Base-by-base conservation (phyloP, 2,888 invertebrate species). In the Hofmannophila pseudospretella region DNA sequence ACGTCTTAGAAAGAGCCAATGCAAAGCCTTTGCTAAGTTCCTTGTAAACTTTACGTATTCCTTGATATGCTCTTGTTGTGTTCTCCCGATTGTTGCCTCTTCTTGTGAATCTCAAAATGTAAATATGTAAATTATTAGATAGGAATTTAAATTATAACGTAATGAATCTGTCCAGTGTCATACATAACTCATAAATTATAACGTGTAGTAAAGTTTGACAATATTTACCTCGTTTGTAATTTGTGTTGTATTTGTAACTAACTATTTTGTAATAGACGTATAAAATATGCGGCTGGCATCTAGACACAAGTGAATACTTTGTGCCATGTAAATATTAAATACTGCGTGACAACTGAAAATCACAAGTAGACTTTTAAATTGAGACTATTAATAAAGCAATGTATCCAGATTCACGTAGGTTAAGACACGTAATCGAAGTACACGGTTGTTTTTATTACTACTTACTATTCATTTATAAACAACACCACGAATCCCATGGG, bases 261-360 rank as follows among this genome's bases (percentile, higher is more conserved):
- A 32, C 23, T 34, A 25, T 32, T 37, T 31, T 36, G 33, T 38
- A 36, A 38, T 38, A 42, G 39, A 33, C 45, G 37, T 41, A 27
- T 47, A 41, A 8, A 7, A 11, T 19, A 33, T 37, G 32, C 34
- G 28, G 26, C 13, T 37, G n/a, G 34, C 36, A 34, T 35, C 61
- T 66, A 77, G 75, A 71, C 74, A 78, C 70, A 80, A 79, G 75
- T 78, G 72, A 78, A 76, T 74, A 62, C 71, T 78, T 78, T 70
- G 82, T 84, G 82, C 81, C 82, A 81, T 82, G 62, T 70, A 58
- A 54, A 47, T 44, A 51, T 43, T 41, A 51, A 30, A 39, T 16
- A 16, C 16, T 16, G 16, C 8, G 11, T 30, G 10, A 32, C n/a
- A 36, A 25, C 12, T 9, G 8, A 8, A 4, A 11, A 34, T 34